Percentiles rank a stretch among this genome's conserved stretches.
phyloP scores from a whole-genome alignment of 2,113 vertebrate species.

The Chamaea fasciata region DNA sequence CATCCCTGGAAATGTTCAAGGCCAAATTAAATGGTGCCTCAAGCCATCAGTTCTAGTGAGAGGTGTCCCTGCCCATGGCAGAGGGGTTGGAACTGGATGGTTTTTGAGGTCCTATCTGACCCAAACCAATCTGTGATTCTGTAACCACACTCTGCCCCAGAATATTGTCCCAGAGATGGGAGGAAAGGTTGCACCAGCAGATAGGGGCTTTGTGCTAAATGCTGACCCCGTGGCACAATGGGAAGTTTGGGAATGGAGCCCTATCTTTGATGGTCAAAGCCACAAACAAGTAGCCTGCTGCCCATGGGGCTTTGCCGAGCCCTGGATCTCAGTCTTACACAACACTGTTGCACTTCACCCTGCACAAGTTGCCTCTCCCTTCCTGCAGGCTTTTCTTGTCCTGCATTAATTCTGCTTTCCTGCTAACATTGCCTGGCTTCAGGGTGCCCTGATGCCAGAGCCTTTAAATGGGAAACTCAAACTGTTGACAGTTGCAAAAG shows the following conservation, averaged over 20 bases:
- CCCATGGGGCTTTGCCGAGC: background rate
- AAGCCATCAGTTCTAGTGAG: no score
- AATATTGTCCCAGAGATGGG: background rate
- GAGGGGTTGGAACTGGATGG: background rate
- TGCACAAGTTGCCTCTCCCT: background rate
- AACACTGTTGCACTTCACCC: background rate
- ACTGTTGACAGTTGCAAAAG: background rate
- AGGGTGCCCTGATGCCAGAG: background rate
- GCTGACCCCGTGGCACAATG: background rate
- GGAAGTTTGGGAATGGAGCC: background rate
- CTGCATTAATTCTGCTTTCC: background rate
- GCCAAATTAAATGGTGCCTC: accelerated
- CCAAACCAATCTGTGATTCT: background rate
- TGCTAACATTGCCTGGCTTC: background rate
- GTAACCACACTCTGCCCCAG: background rate
- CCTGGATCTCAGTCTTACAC: background rate
- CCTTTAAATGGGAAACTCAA: background rate
- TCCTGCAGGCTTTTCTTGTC: background rate
- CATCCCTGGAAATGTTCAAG: background rate
- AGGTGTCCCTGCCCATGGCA: background rate
- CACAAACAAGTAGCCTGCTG: background rate
- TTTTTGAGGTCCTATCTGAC: background rate
- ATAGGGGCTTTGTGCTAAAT: background rate
- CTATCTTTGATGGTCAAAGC: background rate
- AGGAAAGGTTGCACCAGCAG: background rate